Evolutionary conservation across 2,888 invertebrate species (phyloP), one percentile per base, ranked within the genome.

Genomic region (Drosophila picticornis): DNA sequence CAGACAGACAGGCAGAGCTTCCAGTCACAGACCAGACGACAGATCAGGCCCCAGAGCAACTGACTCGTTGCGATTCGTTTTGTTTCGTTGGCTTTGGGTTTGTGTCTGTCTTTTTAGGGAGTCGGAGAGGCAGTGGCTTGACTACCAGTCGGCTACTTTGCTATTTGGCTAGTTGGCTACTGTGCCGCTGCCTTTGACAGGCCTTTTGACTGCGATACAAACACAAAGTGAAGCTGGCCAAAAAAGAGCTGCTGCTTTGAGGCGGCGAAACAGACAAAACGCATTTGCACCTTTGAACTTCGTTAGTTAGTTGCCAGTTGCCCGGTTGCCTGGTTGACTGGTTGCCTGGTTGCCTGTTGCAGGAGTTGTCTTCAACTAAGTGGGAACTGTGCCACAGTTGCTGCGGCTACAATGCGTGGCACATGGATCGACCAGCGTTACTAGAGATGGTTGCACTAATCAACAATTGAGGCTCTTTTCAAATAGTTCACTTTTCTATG

Each of bases 201-300:
- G 58, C 56, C 63, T 43, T 66, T 65, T 51, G 59, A 64, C 59
- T 43, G 51, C 29, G 34, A 64, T 43, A 16, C 34, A 34, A 32
- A 22, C 16, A 16, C 22, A 25, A 25, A 60, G 51, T 64, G 64
- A 72, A 72, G 63, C 72, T 67, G 50, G 71, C 60, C 46, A 55
- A 55, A 62, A 62, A 43, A 46, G 58, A 43, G 43, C 34, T 50
- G n/a, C 11, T 16, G n/a, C 11, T 16, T 32, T 25, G 19, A 32
- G 25, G 36, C 40, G 34, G 29, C 22, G 25, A 62, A 70, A 74
- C 69, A 73, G 71, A 72, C 68, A 75, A 80, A 87, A 87, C 90
- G 90, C 84, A 88, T 90, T 90, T 90, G 90, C 84, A 85, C 84
- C 88, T 90, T 85, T 85, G 84, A 85, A 85, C 84, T 88, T 83